Conservation (phyloP, 37 sponge, comb jelly and placozoan genomes). For the Oscarella lobularis region DNA sequence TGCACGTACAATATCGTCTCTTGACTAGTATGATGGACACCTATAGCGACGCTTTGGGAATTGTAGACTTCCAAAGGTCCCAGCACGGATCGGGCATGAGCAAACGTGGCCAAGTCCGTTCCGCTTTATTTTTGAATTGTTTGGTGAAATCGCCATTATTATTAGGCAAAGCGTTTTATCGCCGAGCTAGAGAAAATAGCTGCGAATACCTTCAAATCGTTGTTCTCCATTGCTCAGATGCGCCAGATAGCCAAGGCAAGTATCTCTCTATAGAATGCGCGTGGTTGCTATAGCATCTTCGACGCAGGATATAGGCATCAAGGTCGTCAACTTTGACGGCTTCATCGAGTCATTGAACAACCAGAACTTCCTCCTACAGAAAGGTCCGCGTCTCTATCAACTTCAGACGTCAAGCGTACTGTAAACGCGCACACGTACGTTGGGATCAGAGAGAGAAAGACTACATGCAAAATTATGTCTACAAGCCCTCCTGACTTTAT, state of each 20-base stretch:
- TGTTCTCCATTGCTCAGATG: conserved; percentile 76
- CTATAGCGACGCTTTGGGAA: conserved; percentile 72
- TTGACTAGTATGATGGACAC: conserved; percentile 61
- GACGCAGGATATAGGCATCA: not conserved
- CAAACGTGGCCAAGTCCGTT: conserved; percentile 36
- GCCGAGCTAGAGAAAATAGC: conserved; percentile 62
- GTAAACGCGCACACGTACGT: too few relatives aligned
- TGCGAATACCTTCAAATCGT: conserved; percentile 36
- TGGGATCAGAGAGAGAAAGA: too few relatives aligned
- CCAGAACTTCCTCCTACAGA: conserved; percentile 89
- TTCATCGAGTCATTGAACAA: conserved; percentile 82
- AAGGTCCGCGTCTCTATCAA: conserved; percentile 78
- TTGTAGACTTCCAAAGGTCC: conserved; percentile 68
- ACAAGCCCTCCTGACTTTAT: too few relatives aligned
- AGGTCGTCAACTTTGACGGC: conserved; percentile 39
- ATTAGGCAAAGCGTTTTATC: conserved; percentile 59
- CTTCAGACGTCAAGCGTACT: conserved; percentile 67
- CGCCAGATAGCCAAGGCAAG: conserved; percentile 57
- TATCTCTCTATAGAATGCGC: not conserved
- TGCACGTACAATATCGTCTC: too few relatives aligned
- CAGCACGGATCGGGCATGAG: conserved; percentile 84
- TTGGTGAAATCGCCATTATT: too few relatives aligned
- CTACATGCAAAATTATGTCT: too few relatives aligned
- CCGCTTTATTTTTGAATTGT: too few relatives aligned
- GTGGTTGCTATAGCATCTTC: not conserved